Base-by-base conservation (phyloP, 2,888 invertebrate genomes). In the Pyrrhia umbra region DNA sequence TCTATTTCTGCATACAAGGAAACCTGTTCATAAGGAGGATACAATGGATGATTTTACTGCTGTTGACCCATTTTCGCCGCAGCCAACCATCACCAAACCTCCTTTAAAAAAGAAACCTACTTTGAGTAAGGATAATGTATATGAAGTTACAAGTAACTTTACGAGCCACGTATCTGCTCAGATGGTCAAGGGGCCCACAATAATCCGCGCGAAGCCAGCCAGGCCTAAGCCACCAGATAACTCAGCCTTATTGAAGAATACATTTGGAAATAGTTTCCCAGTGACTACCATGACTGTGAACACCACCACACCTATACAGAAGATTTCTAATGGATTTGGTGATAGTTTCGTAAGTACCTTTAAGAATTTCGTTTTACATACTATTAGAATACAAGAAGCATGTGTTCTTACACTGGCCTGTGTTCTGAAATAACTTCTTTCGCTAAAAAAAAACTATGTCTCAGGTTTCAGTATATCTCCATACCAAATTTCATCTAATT, bases 161-260 rank as follows among this genome's bases (percentile, higher is more conserved):
- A 56, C 57, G 8, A 96, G 92, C 61, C 84, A 95, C 79, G 90
- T 94, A 47, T 87, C 90, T 9, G 80, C 88, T n/a, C 88, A 92
- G 16, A 81, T 89, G 47, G 77, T 95, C 16, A 93, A 95, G 61
- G 96, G 96, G 82, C 97, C 98, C 3, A 97, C 98, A 42, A 98
- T 98, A 85, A 98, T 98, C 63, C 92, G 97, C 61, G 96, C 96
- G 0, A 96, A 96, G 84, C 96, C 96, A 18, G 93, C 93, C 0
- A 94, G 96, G 78, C 95, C 95, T 0, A 95, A 96, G 61, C 95
- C 95, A 20, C 95, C 95, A 3, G 95, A 95, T 27, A 95, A 94
- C 72, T 86, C 93, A 5, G 87, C 94, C 2, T 75, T 95, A 56
- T 76, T 95, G 54, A 94, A 92, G 76, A 92, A 84, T 66, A 91